A percentile compares a stretch with the other conserved stretches of the same genome.
These are phyloP conservation scores for Drosophila lutescens DNA, from an alignment of 2,888 invertebrate species.

Conservation along the genomic window DNA sequence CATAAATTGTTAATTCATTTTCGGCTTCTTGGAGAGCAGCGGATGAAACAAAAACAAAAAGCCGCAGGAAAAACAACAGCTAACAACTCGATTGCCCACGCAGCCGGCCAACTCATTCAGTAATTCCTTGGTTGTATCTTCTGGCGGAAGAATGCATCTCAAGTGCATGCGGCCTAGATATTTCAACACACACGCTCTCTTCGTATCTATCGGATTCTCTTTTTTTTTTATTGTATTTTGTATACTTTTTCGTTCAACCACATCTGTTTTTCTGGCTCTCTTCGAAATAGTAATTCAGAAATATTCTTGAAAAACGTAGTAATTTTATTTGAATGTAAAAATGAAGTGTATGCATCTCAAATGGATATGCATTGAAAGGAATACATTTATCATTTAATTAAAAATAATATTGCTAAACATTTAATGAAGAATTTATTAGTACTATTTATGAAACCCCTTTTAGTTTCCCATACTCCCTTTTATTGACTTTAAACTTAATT, in stretches of 20 bases:
- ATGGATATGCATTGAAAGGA: too few species aligned
- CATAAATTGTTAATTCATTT: slow-evolving; percentile 74
- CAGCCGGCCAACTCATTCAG: slow-evolving; percentile 32
- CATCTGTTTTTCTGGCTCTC: background rate
- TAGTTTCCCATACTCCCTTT: background rate
- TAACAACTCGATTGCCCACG: slow-evolving; percentile 59
- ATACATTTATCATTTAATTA: too few species aligned
- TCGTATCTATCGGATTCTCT: slow-evolving; percentile 15
- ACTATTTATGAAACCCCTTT: background rate
- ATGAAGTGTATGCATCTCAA: too few species aligned
- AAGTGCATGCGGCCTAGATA: slow-evolving; percentile 37
- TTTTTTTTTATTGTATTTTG: background rate
- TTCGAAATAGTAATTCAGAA: too few species aligned
- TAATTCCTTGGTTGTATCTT: slow-evolving; percentile 12
- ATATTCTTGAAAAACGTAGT: background rate
- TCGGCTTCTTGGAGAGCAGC: slow-evolving; percentile 28
- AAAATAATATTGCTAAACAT: too few species aligned
- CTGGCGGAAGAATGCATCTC: slow-evolving; percentile 28
- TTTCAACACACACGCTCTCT: slow-evolving; percentile 6
- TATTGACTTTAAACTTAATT: background rate
- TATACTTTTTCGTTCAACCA: slow-evolving; percentile 10
- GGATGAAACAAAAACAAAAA: slow-evolving; percentile 1
- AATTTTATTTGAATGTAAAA: background rate
- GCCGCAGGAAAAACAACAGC: slow-evolving; percentile 8
- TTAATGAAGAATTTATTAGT: background rate